phyloP scores from a whole-genome alignment of 2,113 vertebrate genomes.

The Salvelinus alpinus region DNA sequence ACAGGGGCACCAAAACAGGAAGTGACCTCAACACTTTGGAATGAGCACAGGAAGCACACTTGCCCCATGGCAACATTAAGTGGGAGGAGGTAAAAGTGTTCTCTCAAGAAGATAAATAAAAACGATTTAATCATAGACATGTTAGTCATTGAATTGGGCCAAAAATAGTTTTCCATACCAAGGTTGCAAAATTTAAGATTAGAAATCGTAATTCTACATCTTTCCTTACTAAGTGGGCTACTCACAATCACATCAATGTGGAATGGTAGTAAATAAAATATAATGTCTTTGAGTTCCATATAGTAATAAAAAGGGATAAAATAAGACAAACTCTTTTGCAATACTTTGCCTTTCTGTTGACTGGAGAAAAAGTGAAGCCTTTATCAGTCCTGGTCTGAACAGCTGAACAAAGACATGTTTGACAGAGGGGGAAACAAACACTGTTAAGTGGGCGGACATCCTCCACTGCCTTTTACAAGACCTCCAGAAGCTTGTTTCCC shows the following conservation, averaged over 20 bases:
- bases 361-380: neutral
- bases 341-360: conserved; percentile 2
- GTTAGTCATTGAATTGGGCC: neutral
- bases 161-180: neutral
- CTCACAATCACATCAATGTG: neutral
- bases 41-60: conserved; percentile 57
- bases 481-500: neutral
- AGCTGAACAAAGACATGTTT: conserved; percentile 36
- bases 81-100: conserved; percentile 2
- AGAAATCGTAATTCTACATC: neutral
- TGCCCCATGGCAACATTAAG: conserved; percentile 14
- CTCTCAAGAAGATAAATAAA: neutral
- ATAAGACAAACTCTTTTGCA: conserved; percentile 17
- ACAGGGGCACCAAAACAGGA: conserved; percentile 51
- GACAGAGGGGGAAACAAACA: conserved; percentile 37
- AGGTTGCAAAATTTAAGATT: neutral
- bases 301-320: conserved; percentile 35
- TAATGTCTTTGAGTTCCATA: neutral
- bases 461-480: conserved; percentile 29
- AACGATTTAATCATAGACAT: neutral
- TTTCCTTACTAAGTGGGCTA: neutral
- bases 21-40: conserved; percentile 60
- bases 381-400: conserved; percentile 2
- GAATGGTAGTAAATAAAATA: neutral
- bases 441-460: conserved; percentile 35